Base-by-base conservation (phyloP, 2,888 invertebrate species). In the Zygaena filipendulae region DNA sequence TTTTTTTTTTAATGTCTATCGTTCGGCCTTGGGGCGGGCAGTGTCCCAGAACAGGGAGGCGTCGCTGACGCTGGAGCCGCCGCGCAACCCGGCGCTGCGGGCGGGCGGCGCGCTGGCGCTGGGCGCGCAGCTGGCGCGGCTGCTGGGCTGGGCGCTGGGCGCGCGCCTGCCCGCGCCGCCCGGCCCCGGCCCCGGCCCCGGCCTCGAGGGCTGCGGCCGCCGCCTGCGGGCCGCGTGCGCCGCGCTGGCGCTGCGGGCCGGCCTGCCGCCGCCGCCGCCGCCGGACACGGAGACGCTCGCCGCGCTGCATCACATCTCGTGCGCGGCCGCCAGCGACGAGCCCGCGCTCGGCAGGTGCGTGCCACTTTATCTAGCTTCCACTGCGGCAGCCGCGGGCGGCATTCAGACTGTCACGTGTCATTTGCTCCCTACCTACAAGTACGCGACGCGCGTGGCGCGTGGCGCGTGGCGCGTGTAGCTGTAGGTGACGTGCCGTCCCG, bases 111-210 rank as follows among this genome's bases (percentile, higher is more conserved):
- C 92, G 28, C 84, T 96, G 22, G 88, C 90, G 21, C 92, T 94
- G 59, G 88, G 91, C 21, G 88, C 94, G 32, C 96, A 96, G 75
- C 81, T 96, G 43, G 84, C 91, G 23, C 86, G 88, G 54, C 80
- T 94, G 41, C 77, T 95, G 40, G 90, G 94, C 25, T 92, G 87
- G 80, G 90, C 90, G 59, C 81, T 95, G 36, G 91, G 94, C 70
- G 84, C 90, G 29, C 82, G 88, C 40, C 81, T 95, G 56, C 95
- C 95, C 19, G 86, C 64, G 38, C 40, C 59, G 11, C 90, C 23
- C 84, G 89, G 35, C 82, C 94, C 38, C 92, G 92, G 11, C 46
- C 88, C 91, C 61, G 81, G 81, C 40, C 83, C 26, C 49, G 45
- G 84, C 42, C 87, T 86, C 67, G 95, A 39, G 90, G 93, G 69